Base-by-base conservation (phyloP, 2,888 invertebrate species). In the Plagodis dolabraria region DNA sequence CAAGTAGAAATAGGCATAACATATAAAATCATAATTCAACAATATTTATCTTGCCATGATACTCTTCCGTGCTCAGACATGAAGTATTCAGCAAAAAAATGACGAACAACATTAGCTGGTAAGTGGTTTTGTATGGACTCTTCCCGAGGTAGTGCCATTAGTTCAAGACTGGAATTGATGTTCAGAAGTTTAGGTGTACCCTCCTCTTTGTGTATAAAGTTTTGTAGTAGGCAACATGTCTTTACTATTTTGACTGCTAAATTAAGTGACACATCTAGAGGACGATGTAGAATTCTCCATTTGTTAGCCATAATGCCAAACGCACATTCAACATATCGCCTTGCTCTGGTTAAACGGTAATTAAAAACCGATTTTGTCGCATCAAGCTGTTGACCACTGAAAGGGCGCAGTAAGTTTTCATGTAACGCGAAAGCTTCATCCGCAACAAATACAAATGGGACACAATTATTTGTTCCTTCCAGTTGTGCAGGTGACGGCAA, bases 221-320 rank as follows among this genome's bases (percentile, higher is more conserved):
- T 60, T 47, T 64, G 60, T 46, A 64, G 33, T 22, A 64, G 38
- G 36, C 42, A 47, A 54, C 48, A 54, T 4, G 60, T 48, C 22
- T 53, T 60, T 11, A 64, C 52, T 11, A 57, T 57, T 34, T 51
- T 10, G 9, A 12, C 42, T 9, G 56, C 42, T 9, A 42, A 12
- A 5, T 57, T 35, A 8, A 34, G 33, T 10, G n/a, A 11, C 10
- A 59, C 47, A 47, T 51, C 33, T 10, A 43, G 11, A 11, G 51
- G 47, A 5, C 36, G 47, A 46, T 46, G 46, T 36, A 75, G 72
- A 34, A 77, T 72, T 36, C 73, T 55, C 72, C 74, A 76, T 61
- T 77, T 77, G 66, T 77, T 72, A 36, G 60, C 63, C 4, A 74
- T 60, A 60, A 78, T 76, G 8, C 74, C 74, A 60, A 77, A 76